Evolutionary conservation across 2,797 vertebrate genomes (phyloP).

Genomic region (Myiothlypis coronata): DNA sequence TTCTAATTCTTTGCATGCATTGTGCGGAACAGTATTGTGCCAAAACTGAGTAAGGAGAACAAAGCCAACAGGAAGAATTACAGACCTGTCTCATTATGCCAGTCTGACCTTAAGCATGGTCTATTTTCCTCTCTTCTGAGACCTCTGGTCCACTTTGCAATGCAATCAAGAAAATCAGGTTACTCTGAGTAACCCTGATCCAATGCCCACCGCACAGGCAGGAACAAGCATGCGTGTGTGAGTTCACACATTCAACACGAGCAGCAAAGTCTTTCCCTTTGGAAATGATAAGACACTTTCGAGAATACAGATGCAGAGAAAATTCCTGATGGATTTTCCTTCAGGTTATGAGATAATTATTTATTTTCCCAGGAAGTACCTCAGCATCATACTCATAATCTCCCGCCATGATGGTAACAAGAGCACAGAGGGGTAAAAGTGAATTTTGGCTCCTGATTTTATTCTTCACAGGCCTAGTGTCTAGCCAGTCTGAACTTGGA

Average conservation of each 20-base stretch:
- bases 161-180: background rate
- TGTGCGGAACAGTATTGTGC: rapidly evolving
- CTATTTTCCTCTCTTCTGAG: background rate
- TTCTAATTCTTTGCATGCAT: background rate
- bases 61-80: background rate
- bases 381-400: background rate
- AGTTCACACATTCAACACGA: rapidly evolving
- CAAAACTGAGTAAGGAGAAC: background rate
- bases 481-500: background rate
- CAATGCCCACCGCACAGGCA: rapidly evolving
- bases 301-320: background rate
- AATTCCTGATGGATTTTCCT: background rate
- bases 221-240: rapidly evolving
- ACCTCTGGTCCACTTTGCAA: background rate
- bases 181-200: background rate
- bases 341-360: background rate
- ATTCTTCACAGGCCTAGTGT: background rate
- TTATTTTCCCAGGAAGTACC: background rate
- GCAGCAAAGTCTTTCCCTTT: background rate
- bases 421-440: background rate
- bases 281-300: background rate
- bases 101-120: background rate
- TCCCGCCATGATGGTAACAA: background rate
- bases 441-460: background rate
- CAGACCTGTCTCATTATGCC: background rate